phyloP scores from a whole-genome alignment of 37 sponge, comb jelly and placozoan genomes.

The Cladorhizidae sp. region DNA sequence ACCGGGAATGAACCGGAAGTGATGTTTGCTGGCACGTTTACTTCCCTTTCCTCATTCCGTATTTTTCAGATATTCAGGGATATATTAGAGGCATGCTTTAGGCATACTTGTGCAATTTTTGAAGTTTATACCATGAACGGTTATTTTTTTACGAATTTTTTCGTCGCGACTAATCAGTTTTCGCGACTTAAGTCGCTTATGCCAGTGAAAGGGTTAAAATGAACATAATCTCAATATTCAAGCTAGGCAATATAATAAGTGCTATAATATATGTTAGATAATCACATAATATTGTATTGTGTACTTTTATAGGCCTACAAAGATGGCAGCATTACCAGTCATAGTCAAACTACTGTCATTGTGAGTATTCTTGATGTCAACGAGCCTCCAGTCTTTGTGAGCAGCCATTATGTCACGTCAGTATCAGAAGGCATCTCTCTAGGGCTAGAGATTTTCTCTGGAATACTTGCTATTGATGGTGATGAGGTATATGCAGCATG shows the following conservation, averaged over 20 bases:
- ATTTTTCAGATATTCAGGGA: too few relatives aligned
- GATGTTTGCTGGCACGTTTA: too few relatives aligned
- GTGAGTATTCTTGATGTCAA: constrained; percentile 42
- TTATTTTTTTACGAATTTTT: too few relatives aligned
- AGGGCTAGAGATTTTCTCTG: constrained; percentile 12
- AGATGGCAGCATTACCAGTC: neutral
- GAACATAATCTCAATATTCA: neutral
- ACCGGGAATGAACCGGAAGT: too few relatives aligned
- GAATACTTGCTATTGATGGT: constrained; percentile 10
- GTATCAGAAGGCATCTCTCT: constrained; percentile 17
- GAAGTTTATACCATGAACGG: too few relatives aligned
- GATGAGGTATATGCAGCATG: constrained; percentile 25
- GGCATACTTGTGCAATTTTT: too few relatives aligned
- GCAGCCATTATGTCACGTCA: constrained; percentile 28
- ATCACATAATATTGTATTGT: neutral
- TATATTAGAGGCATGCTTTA: too few relatives aligned
- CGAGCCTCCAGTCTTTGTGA: constrained; percentile 49
- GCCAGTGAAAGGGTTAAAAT: neutral
- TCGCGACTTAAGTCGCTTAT: too few relatives aligned
- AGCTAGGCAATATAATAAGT: neutral
- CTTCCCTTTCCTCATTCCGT: too few relatives aligned
- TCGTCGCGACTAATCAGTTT: too few relatives aligned
- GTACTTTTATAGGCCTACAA: neutral
- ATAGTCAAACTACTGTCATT: constrained; percentile 25
- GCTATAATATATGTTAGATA: neutral